Conservation (phyloP, 2,888 invertebrate species). For the Rhamphomyia laevipes region DNA sequence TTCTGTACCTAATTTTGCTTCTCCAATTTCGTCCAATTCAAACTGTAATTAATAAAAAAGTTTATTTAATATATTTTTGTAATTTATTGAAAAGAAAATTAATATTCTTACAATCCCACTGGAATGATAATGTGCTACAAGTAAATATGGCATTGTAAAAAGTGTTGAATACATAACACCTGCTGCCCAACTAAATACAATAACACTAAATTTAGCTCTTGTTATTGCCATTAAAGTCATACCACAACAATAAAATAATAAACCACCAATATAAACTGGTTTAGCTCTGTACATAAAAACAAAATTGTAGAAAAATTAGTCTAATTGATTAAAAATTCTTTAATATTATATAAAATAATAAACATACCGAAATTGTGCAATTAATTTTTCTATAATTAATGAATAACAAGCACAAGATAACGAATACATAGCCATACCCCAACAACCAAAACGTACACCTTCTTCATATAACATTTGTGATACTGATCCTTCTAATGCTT, state of each 20-base stretch:
- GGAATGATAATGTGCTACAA: constrained; percentile 92
- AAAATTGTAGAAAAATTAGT: not conserved
- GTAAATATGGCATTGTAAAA: constrained; percentile 92
- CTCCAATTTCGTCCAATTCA: constrained; percentile 44
- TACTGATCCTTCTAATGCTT: constrained; percentile 56
- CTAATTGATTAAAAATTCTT: too few species aligned
- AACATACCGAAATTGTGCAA: constrained; percentile 54
- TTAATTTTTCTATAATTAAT: constrained; percentile 72
- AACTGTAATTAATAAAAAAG: constrained; percentile 40
- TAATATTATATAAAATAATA: not conserved
- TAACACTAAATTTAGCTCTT: constrained; percentile 64
- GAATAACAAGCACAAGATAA: constrained; percentile 93
- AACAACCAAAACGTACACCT: constrained; percentile 89
- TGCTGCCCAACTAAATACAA: constrained; percentile 84
- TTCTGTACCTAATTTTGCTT: constrained; percentile 44
- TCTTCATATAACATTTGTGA: constrained; percentile 66
- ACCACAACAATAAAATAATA: constrained; percentile 76
- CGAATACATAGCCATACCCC: constrained; percentile 94
- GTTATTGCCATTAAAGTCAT: constrained; percentile 78
- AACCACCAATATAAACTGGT: constrained; percentile 76
- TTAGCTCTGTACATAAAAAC: constrained; percentile 52
- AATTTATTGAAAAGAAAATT: constrained; percentile 4
- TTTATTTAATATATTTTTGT: not conserved
- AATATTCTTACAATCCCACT: constrained; percentile 59
- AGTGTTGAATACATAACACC: constrained; percentile 96